phyloP scores from a whole-genome alignment of 2,888 invertebrate genomes.

The Nomada flava region DNA sequence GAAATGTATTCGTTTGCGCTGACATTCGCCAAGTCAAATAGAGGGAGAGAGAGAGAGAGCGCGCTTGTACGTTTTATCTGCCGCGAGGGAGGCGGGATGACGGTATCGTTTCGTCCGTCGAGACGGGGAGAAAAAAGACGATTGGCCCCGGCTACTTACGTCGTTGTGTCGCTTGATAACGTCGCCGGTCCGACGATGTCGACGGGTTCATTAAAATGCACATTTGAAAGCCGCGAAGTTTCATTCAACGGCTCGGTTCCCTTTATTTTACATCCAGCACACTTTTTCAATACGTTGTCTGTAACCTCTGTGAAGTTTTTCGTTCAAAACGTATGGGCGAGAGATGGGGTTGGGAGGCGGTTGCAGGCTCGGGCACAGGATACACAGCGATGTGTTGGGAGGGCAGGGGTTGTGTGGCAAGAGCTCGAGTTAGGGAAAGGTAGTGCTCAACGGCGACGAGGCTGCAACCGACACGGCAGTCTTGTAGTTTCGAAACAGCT shows the following conservation, averaged over 20 bases:
- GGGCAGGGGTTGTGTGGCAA: conserved; percentile 24
- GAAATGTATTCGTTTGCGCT: conserved; percentile 65
- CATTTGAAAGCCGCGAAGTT: conserved; percentile 60
- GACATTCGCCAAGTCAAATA: conserved; percentile 66
- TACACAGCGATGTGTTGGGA: conserved; percentile 20
- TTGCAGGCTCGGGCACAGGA: conserved; percentile 32
- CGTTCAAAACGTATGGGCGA: conserved; percentile 43
- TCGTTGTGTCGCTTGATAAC: conserved; percentile 31
- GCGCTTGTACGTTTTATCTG: neutral
- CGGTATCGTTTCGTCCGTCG: neutral
- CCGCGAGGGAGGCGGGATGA: neutral
- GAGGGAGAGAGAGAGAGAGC: conserved; percentile 4
- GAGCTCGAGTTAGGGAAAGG: conserved; percentile 69
- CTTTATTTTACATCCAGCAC: conserved; percentile 40
- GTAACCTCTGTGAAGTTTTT: conserved; percentile 57
- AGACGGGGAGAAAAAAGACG: neutral
- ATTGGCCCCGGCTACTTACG: conserved; percentile 40
- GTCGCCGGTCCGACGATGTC: conserved; percentile 22
- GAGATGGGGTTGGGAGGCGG: neutral
- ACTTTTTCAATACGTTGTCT: conserved; percentile 44
- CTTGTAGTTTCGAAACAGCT: conserved; percentile 83
- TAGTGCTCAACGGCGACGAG: conserved; percentile 72
- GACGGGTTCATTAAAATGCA: conserved; percentile 69
- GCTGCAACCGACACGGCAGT: conserved; percentile 82
- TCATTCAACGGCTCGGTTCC: conserved; percentile 48